Base-by-base conservation (phyloP, 2,888 invertebrate species). In the Drosophila nr. fundita region DNA sequence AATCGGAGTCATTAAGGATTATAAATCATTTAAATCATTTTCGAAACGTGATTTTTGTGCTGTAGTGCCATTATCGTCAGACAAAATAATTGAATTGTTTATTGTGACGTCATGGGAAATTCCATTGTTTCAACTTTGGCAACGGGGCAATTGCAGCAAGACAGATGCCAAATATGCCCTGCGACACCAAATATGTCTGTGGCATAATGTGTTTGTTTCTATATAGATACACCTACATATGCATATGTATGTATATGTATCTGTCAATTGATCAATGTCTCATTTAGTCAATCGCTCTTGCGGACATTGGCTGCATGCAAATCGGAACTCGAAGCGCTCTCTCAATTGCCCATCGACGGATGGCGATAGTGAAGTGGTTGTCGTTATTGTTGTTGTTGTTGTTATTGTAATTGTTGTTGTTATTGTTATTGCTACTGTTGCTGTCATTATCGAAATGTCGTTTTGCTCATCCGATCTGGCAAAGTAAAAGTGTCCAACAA, bases 221-320 rank as follows among this genome's bases (percentile, higher is more conserved):
- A 40, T 48, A 53, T 68, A 74, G 74, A 61, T 66, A 71, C 70
- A 64, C 69, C 69, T 57, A 53, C 24, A 55, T 32, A 53, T 27
- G 27, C 18, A 27, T 29, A 18, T 18, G 18, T 24, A 48, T 53
- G 34, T 4, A 13, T 40, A 55, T 24, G 5, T 60, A 53, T 11
- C 21, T 36, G 59, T 61, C 75, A 75, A 29, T 62, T 62, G 52
- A 10, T 57, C 76, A 54, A 64, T 64, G 36, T 32, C 38, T 57
- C 61, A 58, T 50, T 62, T 29, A 11, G n/a, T 42, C 48, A 54
- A 42, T 61, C 40, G 27, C 34, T 36, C 29, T 18, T 53, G 34
- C 53, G 30, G 7, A 76, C 80, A 80, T 57, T 66, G 49, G 30
- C 29, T 63, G 77, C 70, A 77, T 77, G 52, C 76, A 80, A 77